phyloP scores from a whole-genome alignment of 1,140 invertebrate species.

The Pachyrhynchus sulphureomaculatus region DNA sequence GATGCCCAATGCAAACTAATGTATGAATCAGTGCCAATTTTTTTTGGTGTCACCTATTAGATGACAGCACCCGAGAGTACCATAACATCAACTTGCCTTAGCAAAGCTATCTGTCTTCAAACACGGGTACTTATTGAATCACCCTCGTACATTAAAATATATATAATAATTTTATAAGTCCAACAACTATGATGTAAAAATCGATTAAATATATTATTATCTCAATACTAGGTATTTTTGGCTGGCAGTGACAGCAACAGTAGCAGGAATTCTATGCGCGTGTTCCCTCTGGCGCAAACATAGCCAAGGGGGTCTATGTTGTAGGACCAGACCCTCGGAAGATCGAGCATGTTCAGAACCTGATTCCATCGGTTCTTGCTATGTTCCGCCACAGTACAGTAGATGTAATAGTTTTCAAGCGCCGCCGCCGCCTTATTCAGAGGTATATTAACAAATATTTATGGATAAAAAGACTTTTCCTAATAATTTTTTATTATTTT shows the following conservation, averaged over 20 bases:
- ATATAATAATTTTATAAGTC: too few relatives aligned
- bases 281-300: constrained; percentile 65
- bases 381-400: constrained; percentile 75
- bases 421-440: constrained; percentile 75
- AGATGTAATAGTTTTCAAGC: constrained; percentile 76
- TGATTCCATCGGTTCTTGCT: constrained; percentile 72
- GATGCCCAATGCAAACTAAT: too few relatives aligned
- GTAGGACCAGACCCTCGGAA: constrained; percentile 38
- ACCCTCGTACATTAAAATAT: too few relatives aligned
- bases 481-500: neutral
- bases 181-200: too few relatives aligned
- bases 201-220: too few relatives aligned
- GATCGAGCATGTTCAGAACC: constrained; percentile 63
- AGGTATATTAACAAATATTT: constrained; percentile 60
- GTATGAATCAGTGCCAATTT: too few relatives aligned
- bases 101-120: too few relatives aligned
- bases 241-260: constrained; percentile 60
- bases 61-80: too few relatives aligned
- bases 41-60: too few relatives aligned
- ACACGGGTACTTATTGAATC: too few relatives aligned
- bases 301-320: constrained; percentile 55
- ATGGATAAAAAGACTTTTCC: too few relatives aligned
- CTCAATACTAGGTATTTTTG: constrained; percentile 54
- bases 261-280: constrained; percentile 63
- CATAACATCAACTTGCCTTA: too few relatives aligned